Percentiles rank a stretch among this genome's conserved stretches.
These are phyloP conservation scores for Palythoa grandis DNA, from an alignment of 92 coral and sea anemone genomes.

Conservation along the genomic window DNA sequence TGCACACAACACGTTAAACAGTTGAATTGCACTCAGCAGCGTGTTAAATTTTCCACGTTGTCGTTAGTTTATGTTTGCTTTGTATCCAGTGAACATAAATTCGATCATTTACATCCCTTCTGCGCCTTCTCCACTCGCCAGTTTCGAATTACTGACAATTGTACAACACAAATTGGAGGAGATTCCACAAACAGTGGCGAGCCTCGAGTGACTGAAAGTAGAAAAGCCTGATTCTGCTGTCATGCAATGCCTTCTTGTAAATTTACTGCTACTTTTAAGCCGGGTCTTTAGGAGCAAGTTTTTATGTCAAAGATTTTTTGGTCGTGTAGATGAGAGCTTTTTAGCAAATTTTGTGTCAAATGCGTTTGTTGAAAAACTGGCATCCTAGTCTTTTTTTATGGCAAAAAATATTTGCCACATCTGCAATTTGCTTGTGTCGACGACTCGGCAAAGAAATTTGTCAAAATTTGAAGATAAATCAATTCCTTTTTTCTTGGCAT, in stretches of 20 bases:
- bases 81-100: neutral
- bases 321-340: too few relatives aligned
- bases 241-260: neutral
- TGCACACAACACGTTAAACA: constrained; percentile 19
- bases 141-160: neutral
- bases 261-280: too few relatives aligned
- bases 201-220: neutral
- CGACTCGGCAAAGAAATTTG: too few relatives aligned
- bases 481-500: too few relatives aligned
- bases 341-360: too few relatives aligned
- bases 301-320: too few relatives aligned
- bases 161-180: neutral
- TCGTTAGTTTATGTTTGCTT: neutral
- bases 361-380: too few relatives aligned
- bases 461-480: too few relatives aligned
- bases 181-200: neutral
- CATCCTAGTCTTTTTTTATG: too few relatives aligned
- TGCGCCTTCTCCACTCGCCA: neutral
- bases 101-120: neutral
- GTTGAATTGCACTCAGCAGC: constrained; percentile 42
- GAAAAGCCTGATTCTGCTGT: neutral
- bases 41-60: constrained; percentile 8
- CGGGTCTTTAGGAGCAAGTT: too few relatives aligned
- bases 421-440: too few relatives aligned
- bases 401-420: too few relatives aligned